These are phyloP conservation scores for Stictonetta naevosa DNA, from an alignment of 2,113 vertebrate genomes.

Conservation along the genomic window DNA sequence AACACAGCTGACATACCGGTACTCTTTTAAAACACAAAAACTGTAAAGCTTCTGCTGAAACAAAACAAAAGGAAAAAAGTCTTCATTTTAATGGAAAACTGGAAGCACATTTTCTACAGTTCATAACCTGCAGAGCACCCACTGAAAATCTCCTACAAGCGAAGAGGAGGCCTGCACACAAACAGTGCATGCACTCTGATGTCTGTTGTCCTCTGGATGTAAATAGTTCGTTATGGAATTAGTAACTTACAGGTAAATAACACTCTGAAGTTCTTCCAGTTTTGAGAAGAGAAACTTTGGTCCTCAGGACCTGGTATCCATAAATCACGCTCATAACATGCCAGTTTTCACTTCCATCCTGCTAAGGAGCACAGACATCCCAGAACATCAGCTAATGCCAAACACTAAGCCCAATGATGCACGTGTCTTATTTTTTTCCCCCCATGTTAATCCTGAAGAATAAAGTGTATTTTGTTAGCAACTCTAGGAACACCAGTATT, in stretches of 20 bases:
- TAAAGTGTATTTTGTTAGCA: not conserved
- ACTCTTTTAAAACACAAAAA: not conserved
- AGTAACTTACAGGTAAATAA: not conserved
- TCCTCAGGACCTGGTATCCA: not conserved
- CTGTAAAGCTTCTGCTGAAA: not conserved
- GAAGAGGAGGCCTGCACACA: not conserved
- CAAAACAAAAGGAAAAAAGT: too few species aligned
- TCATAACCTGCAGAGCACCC: not conserved
- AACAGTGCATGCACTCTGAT: not conserved
- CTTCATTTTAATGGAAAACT: not conserved
- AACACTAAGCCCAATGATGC: not conserved
- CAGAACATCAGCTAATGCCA: not conserved
- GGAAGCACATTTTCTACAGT: not conserved
- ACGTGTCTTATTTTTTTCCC: rapidly evolving
- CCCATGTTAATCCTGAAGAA: not conserved
- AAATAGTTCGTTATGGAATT: not conserved
- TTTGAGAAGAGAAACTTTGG: not conserved
- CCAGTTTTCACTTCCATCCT: not conserved
- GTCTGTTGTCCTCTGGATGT: not conserved
- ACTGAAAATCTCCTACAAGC: not conserved
- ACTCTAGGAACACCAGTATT: not conserved
- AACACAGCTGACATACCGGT: not conserved
- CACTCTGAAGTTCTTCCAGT: not conserved
- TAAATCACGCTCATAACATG: not conserved
- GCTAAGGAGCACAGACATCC: not conserved